A percentile compares a stretch with the other conserved stretches of the same genome.
Conservation (phyloP, 2,888 invertebrate genomes). For the Gerris lacustris region DNA sequence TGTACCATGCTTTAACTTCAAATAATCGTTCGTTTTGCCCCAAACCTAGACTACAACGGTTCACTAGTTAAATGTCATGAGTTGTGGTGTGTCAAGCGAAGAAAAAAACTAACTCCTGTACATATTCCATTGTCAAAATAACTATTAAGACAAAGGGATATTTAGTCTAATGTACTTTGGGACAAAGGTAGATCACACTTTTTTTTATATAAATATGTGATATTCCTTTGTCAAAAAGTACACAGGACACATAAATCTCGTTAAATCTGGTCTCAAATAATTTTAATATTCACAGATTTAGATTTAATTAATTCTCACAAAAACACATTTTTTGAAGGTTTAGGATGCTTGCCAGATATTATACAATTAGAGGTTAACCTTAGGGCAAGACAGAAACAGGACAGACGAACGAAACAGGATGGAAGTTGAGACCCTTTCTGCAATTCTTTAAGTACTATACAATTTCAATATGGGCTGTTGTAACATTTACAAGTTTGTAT, state of each 20-base stretch:
- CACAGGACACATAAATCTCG: neutral
- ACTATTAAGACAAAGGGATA: neutral
- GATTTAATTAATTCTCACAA: neutral
- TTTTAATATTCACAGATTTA: neutral
- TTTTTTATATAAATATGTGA: neutral
- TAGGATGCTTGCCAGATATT: slow-evolving; percentile 19
- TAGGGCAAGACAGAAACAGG: no score
- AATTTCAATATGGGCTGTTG: no score
- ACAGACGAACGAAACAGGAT: no score
- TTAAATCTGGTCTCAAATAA: neutral
- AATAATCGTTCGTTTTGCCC: no score
- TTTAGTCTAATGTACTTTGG: neutral
- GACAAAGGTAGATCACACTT: neutral
- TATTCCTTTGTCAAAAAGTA: neutral
- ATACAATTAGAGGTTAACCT: slow-evolving; percentile 7
- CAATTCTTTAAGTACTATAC: no score
- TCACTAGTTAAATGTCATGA: no score
- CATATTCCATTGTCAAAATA: neutral
- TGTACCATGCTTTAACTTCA: no score
- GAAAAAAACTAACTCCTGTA: neutral
- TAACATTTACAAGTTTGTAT: no score
- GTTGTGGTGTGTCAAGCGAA: no score
- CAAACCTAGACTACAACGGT: no score
- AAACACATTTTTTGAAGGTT: slow-evolving; percentile 21
- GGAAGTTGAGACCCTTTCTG: no score